Base-by-base conservation (phyloP, 2,888 invertebrate genomes). In the Gnatocerus cornutus region DNA sequence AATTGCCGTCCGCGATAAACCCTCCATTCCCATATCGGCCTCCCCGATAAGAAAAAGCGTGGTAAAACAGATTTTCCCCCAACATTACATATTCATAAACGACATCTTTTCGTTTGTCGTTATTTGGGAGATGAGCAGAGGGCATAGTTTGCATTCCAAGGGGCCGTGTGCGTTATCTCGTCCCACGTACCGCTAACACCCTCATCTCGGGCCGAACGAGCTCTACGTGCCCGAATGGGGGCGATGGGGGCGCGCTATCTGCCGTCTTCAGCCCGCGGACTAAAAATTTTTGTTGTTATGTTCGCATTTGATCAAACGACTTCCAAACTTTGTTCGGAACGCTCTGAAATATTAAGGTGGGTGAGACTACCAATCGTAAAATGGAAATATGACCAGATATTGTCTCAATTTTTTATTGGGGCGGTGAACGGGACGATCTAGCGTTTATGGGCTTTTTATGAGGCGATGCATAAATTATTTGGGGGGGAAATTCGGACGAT, bases 151-250 rank as follows among this genome's bases (percentile, higher is more conserved):
- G 55, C 62, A 70, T 70, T 55, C 41, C 55, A 21, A 45, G 43
- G 45, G 62, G 39, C 29, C 29, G 68, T 46, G 68, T 69, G 69
- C 64, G 69, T 69, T 69, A 69, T 71, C 71, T 67, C 37, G 39
- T 39, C 37, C 71, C 71, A 70, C 70, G 70, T 70, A 70, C 62
- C 50, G 63, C 70, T 67, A 70, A 70, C 70, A 55, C 67, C 69
- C 62, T 66, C 70, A 66, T 70, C 70, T 66, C 50, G 21, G 46
- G 43, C 66, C 55, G 70, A 70, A 71, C 71, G 70, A 68, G 69
- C 68, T 39, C 52, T 72, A 73, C 73, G 73, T 73, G 73, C 71
- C 48, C 53, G 66, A 52, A 39, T 41, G 21, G 37, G 46, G 63
- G 55, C 13, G 33, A 14, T 9, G 30, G n/a, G 1, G 41, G 56